These are phyloP conservation scores for Montifringilla adamsi DNA, from an alignment of 2,113 vertebrate genomes.

Conservation along the genomic window DNA sequence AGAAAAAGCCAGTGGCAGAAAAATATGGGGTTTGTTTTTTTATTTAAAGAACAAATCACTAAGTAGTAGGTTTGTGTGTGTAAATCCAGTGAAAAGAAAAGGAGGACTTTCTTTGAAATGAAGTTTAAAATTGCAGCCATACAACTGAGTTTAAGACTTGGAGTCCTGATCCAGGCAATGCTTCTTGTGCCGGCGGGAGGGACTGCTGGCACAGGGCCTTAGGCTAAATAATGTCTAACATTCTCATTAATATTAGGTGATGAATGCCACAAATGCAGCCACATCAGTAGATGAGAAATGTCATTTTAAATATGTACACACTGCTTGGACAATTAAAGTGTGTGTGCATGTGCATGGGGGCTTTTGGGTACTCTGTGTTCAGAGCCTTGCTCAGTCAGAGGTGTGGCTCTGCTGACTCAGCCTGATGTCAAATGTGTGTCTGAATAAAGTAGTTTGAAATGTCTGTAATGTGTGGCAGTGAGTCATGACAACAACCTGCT, in stretches of 20 bases:
- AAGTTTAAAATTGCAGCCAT: neutral
- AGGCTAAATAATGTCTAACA: neutral
- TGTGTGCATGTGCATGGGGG: neutral
- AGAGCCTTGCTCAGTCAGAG: neutral
- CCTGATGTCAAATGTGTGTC: rapidly evolving
- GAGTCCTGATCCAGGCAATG: neutral
- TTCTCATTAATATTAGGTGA: neutral
- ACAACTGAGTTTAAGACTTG: neutral
- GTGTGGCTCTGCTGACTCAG: neutral
- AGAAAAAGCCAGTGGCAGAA: neutral
- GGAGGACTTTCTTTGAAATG: neutral
- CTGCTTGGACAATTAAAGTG: neutral
- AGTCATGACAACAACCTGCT: neutral
- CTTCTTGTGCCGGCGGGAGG: neutral
- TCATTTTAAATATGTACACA: neutral
- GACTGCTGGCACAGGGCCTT: neutral
- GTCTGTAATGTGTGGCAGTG: neutral
- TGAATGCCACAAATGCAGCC: neutral
- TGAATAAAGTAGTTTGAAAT: neutral
- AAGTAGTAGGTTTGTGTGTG: neutral
- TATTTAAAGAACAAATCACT: neutral
- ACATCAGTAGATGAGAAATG: neutral
- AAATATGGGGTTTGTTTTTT: rapidly evolving
- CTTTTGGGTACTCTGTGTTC: neutral
- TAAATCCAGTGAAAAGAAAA: neutral